Conservation (phyloP, 2,113 vertebrate species). For the Chunga burmeisteri region DNA sequence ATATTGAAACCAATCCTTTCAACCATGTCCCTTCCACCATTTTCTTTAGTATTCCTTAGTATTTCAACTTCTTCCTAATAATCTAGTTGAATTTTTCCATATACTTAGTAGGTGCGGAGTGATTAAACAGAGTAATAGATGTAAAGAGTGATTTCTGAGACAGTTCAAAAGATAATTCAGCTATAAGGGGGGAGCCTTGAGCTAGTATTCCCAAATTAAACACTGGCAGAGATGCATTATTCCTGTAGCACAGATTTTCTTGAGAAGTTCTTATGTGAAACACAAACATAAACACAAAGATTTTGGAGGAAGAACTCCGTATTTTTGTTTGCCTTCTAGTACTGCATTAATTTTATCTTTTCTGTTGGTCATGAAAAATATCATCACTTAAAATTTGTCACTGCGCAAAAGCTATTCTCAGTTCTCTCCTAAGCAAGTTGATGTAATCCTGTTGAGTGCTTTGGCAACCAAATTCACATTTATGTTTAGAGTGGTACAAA, state of each 20-base stretch:
- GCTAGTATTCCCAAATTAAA: background rate
- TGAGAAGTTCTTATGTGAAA: background rate
- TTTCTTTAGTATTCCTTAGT: background rate
- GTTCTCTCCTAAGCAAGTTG: background rate
- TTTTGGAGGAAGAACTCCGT: background rate
- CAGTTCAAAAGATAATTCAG: background rate
- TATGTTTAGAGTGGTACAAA: background rate
- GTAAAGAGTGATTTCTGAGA: background rate
- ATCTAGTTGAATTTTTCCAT: background rate
- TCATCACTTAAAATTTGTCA: background rate
- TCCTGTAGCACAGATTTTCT: background rate
- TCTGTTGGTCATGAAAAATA: background rate
- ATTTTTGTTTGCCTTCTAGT: background rate
- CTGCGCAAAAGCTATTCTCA: background rate
- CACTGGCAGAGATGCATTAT: background rate
- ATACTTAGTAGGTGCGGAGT: background rate
- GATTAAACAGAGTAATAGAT: background rate
- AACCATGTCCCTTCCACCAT: background rate
- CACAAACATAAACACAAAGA: background rate
- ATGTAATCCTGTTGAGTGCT: background rate
- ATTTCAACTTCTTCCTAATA: background rate
- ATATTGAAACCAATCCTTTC: background rate
- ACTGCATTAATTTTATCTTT: background rate
- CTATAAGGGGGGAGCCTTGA: background rate
- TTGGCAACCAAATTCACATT: background rate